Percentiles rank a stretch among this genome's conserved stretches.
Evolutionary conservation across 2,888 invertebrate species (phyloP).

Genomic region (Itoplectis maculator): DNA sequence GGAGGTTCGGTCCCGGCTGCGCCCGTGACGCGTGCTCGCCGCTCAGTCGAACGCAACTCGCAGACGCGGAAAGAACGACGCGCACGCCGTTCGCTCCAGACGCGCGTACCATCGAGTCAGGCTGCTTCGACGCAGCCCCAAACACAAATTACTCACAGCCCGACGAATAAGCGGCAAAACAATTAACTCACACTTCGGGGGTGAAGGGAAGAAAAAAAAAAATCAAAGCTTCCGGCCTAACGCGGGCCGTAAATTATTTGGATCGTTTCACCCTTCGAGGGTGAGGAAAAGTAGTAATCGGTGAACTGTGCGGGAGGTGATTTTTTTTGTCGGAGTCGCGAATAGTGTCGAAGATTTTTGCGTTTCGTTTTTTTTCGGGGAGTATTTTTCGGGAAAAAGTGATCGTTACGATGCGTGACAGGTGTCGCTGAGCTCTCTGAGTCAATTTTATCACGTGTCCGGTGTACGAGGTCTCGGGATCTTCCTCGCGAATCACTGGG

Average conservation of each 20-base stretch:
- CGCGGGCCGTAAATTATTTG: neutral
- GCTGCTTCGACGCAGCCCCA: neutral
- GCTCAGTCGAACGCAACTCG: conserved; percentile 72
- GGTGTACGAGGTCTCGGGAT: conserved; percentile 8
- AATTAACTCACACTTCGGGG: neutral
- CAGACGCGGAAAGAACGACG: conserved; percentile 61
- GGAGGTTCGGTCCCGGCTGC: conserved; percentile 68
- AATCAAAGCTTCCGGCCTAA: too few relatives aligned
- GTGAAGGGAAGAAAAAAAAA: neutral
- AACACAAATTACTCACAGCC: neutral
- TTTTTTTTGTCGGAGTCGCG: neutral
- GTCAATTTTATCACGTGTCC: conserved; percentile 42
- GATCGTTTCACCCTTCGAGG: neutral
- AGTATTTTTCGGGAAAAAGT: neutral
- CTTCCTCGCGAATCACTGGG: neutral
- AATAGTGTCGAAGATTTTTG: neutral
- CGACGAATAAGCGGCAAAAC: neutral
- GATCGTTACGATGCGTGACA: conserved; percentile 27
- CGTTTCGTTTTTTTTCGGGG: neutral
- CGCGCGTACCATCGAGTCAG: conserved; percentile 1
- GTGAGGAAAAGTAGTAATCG: neutral
- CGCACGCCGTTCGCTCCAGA: neutral
- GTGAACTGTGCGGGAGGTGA: conserved; percentile 14
- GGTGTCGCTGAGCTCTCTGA: conserved; percentile 21
- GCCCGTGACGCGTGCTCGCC: conserved; percentile 68